Conservation (phyloP, 2,113 vertebrate genomes). For the Alces alces region DNA sequence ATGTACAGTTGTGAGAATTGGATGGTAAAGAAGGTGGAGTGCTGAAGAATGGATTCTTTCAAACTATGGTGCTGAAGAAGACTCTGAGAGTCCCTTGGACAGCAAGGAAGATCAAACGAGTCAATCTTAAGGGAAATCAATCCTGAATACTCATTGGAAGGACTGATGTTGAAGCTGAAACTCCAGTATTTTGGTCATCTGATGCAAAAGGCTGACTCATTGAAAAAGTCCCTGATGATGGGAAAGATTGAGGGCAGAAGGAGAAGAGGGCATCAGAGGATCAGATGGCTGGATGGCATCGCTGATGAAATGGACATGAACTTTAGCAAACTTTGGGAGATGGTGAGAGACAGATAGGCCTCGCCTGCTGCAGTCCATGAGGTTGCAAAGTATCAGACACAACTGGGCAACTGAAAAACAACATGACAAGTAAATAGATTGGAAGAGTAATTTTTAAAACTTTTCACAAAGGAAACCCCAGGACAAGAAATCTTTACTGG, state of each 20-base stretch:
- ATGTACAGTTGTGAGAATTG: neutral
- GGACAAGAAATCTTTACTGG: neutral
- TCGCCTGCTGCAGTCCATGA: neutral
- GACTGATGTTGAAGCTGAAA: neutral
- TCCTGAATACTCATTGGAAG: neutral
- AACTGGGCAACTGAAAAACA: neutral
- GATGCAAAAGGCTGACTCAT: neutral
- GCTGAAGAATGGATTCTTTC: neutral
- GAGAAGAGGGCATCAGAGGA: neutral
- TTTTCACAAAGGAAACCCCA: neutral
- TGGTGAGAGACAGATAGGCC: neutral
- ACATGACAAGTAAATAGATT: neutral
- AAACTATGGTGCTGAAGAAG: neutral
- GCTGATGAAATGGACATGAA: neutral
- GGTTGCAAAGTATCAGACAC: neutral
- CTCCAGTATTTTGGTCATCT: neutral
- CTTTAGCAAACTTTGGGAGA: neutral
- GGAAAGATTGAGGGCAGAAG: neutral
- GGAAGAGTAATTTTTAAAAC: neutral
- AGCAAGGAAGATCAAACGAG: neutral
- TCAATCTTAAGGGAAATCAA: neutral
- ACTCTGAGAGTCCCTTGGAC: neutral
- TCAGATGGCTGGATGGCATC: neutral
- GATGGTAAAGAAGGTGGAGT: accelerated
- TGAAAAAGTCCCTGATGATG: neutral